Conservation (phyloP, 2,888 invertebrate genomes). For the Cremastinae sp. region DNA sequence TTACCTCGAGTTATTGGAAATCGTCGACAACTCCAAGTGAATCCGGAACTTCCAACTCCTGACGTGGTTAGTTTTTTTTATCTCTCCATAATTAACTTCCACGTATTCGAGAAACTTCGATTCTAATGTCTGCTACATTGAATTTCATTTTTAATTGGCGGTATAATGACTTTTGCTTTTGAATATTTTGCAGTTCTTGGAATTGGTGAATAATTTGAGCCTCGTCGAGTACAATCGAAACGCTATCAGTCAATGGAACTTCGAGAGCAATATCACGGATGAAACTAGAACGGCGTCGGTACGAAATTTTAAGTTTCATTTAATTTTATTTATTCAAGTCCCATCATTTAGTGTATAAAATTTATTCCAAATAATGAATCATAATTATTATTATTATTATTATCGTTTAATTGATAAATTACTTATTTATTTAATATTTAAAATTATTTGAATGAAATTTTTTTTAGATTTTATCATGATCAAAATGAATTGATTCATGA, state of each 20-base stretch:
- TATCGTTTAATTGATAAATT: not conserved
- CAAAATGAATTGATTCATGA: no score
- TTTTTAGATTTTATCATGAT: not conserved
- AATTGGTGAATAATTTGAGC: slow-evolving; percentile 56
- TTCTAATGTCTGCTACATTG: no score
- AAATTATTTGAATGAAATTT: not conserved
- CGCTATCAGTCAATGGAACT: slow-evolving; percentile 60
- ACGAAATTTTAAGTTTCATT: slow-evolving; percentile 4
- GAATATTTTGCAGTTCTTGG: slow-evolving; percentile 47
- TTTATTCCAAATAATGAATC: no score
- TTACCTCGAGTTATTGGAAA: slow-evolving; percentile 15
- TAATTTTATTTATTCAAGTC: no score
- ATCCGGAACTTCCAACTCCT: slow-evolving; percentile 55
- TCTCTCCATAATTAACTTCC: no score
- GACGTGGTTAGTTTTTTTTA: slow-evolving; percentile 47
- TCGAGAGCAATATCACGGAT: slow-evolving; percentile 61
- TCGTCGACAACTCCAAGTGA: slow-evolving; percentile 31
- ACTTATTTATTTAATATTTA: not conserved
- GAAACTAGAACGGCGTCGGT: slow-evolving; percentile 55
- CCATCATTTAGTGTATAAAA: no score
- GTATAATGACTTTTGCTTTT: not conserved
- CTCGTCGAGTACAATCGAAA: slow-evolving; percentile 57
- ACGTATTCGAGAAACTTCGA: no score
- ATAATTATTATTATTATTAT: no score
- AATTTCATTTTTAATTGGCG: not conserved